phyloP scores from a whole-genome alignment of 1,140 invertebrate genomes.

The Megalopta genalis region DNA sequence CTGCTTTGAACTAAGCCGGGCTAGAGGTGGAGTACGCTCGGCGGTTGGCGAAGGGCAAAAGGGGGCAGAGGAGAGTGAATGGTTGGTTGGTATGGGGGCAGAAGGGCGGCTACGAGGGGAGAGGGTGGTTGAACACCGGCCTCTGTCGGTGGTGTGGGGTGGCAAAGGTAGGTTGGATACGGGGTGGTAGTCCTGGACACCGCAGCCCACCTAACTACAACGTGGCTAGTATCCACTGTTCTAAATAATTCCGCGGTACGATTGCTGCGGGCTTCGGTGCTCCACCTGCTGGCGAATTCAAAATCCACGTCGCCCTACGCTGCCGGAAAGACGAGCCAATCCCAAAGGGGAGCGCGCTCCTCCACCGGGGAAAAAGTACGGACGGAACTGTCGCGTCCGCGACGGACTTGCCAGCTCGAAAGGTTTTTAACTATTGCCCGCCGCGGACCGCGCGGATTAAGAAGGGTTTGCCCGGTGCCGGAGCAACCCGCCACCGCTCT shows the following conservation, averaged over 20 bases:
- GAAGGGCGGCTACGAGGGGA: constrained; percentile 46
- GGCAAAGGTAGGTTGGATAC: constrained; percentile 68
- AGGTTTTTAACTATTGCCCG: constrained; percentile 58
- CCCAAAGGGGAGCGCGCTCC: constrained; percentile 35
- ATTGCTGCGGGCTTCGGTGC: constrained; percentile 75
- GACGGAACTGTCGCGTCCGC: background rate
- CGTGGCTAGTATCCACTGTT: constrained; percentile 75
- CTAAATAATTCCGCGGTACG: constrained; percentile 77
- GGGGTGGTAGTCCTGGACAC: constrained; percentile 72
- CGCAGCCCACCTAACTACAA: constrained; percentile 74
- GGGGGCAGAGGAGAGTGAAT: constrained; percentile 60
- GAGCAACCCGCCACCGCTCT: too few relatives aligned
- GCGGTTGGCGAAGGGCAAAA: constrained; percentile 70
- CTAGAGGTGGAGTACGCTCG: constrained; percentile 67
- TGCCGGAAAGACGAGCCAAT: constrained; percentile 37
- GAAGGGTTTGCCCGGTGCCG: too few relatives aligned
- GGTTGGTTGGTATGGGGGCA: constrained; percentile 60
- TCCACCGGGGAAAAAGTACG: constrained; percentile 40
- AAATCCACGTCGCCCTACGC: constrained; percentile 53
- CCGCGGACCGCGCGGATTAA: background rate
- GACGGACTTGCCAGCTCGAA: constrained; percentile 35
- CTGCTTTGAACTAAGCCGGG: constrained; percentile 76
- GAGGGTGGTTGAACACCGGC: constrained; percentile 60
- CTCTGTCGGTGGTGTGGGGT: constrained; percentile 55
- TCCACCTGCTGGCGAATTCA: constrained; percentile 67